Percentiles rank a stretch among this genome's conserved stretches.
Evolutionary conservation across 1,140 invertebrate species (phyloP).

Genomic region (Leptoteleia sp.): DNA sequence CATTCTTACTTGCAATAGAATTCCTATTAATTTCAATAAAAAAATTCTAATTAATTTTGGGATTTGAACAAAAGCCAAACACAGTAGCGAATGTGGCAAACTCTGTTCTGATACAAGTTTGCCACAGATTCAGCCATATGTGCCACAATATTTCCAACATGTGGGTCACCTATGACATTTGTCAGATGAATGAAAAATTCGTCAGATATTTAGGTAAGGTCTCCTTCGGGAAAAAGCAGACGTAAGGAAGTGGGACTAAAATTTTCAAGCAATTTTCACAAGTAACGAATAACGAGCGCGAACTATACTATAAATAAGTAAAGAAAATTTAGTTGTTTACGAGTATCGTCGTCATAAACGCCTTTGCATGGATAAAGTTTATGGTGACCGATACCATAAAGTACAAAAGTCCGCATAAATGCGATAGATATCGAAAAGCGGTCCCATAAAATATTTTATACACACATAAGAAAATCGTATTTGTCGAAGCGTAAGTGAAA

Average conservation of each 20-base stretch:
- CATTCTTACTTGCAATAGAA: too few species aligned
- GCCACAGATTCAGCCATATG: too few species aligned
- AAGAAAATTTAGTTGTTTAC: slow-evolving; percentile 35
- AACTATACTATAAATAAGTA: slow-evolving; percentile 9
- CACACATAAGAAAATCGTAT: slow-evolving; percentile 44
- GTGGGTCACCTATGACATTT: too few species aligned
- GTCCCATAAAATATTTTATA: slow-evolving; percentile 40
- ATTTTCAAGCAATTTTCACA: slow-evolving; percentile 13
- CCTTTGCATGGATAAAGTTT: slow-evolving; percentile 34
- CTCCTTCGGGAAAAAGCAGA: not conserved
- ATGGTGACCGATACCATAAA: slow-evolving; percentile 29
- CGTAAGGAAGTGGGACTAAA: not conserved
- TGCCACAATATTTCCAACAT: too few species aligned
- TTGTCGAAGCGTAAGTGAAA: slow-evolving; percentile 48
- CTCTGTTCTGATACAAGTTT: too few species aligned
- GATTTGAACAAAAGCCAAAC: too few species aligned
- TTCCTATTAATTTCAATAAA: too few species aligned
- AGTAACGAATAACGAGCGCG: slow-evolving; percentile 2
- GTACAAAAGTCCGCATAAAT: slow-evolving; percentile 39
- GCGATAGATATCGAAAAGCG: slow-evolving; percentile 28
- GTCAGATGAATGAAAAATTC: slow-evolving; percentile 1
- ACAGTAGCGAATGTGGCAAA: too few species aligned
- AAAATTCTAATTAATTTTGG: too few species aligned
- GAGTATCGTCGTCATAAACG: slow-evolving; percentile 32
- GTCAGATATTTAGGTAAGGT: not conserved